Evolutionary conservation across 2,888 invertebrate genomes (phyloP).

Genomic region (Rugalucina vietnamica): DNA sequence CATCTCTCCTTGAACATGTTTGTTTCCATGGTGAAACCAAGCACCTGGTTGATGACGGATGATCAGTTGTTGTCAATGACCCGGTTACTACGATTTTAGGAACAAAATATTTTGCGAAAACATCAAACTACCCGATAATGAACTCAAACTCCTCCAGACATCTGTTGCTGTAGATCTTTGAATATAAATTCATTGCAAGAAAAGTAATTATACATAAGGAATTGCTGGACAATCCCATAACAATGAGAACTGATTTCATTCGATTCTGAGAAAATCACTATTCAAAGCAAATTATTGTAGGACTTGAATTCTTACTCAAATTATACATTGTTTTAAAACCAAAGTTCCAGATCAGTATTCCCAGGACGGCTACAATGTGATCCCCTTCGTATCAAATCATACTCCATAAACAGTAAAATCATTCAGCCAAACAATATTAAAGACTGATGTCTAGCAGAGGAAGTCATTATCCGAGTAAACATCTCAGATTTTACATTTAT

Average conservation of each 20-base stretch:
- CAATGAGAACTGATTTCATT: too few species aligned
- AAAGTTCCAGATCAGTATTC: too few species aligned
- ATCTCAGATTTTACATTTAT: background rate
- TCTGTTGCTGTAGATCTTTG: background rate
- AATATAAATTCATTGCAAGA: background rate
- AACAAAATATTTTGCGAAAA: background rate
- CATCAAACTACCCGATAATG: background rate
- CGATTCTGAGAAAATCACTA: too few species aligned
- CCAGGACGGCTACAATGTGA: background rate
- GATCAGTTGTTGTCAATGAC: background rate
- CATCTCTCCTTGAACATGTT: background rate
- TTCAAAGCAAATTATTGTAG: too few species aligned
- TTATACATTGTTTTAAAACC: too few species aligned
- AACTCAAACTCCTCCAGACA: background rate
- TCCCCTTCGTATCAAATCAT: background rate
- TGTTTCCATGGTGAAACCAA: constrained; percentile 4
- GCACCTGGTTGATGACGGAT: background rate
- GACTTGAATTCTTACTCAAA: too few species aligned
- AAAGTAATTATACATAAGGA: too few species aligned
- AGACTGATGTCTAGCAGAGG: constrained; percentile 1
- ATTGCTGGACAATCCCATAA: too few species aligned
- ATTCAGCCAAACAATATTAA: background rate
- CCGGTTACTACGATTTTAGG: background rate
- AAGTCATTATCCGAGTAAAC: constrained; percentile 5
- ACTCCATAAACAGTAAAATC: background rate